Evolutionary conservation across 2,888 invertebrate species (phyloP).

Genomic region (Mythimna albipuncta): DNA sequence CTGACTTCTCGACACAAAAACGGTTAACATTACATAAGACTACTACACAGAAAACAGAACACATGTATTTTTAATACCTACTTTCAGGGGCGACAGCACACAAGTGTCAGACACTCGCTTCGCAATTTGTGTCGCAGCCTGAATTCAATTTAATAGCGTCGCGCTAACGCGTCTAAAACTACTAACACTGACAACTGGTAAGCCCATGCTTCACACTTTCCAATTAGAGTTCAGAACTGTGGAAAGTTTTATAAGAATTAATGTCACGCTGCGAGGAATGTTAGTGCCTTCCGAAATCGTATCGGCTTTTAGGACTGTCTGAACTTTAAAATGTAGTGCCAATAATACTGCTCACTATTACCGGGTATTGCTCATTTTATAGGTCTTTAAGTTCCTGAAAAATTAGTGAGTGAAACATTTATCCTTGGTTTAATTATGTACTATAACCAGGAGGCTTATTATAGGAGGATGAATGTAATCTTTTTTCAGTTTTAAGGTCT

Average conservation of each 20-base stretch:
- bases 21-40: not conserved
- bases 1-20: not conserved
- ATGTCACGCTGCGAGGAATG: conserved; percentile 47
- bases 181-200: conserved; percentile 47
- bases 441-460: too few relatives aligned
- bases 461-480: too few relatives aligned
- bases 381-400: too few relatives aligned
- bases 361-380: not conserved
- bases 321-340: not conserved
- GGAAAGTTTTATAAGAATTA: conserved; percentile 57
- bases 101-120: conserved; percentile 37
- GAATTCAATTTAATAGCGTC: conserved; percentile 59
- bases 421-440: too few relatives aligned
- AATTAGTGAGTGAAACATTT: too few relatives aligned
- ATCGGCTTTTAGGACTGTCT: conserved; percentile 49
- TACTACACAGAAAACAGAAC: not conserved
- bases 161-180: conserved; percentile 50
- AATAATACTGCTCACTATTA: not conserved
- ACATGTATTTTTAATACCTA: conserved; percentile 31
- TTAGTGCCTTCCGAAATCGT: conserved; percentile 38
- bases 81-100: not conserved
- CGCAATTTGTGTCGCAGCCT: conserved; percentile 51
- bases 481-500: too few relatives aligned
- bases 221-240: conserved; percentile 58
- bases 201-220: conserved; percentile 55